Evolutionary conservation across 2,113 vertebrate species (phyloP).

Genomic region (Taurulus bubalis): DNA sequence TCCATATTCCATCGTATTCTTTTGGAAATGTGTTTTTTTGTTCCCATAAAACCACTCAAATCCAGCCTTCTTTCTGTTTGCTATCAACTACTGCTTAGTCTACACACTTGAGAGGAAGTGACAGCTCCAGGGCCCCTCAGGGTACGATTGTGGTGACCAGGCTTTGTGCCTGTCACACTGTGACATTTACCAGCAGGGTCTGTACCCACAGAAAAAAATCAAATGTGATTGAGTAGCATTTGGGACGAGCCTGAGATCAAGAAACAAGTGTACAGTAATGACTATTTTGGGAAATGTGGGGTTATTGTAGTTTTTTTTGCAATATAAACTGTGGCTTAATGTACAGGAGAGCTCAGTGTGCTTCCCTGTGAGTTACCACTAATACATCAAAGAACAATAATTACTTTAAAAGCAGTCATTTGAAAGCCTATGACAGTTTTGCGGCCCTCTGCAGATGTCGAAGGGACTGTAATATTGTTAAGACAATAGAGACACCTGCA

Average conservation of each 20-base stretch:
- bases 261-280: slow-evolving; percentile 46
- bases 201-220: slow-evolving; percentile 68
- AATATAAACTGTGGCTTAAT: background rate
- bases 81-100: slow-evolving; percentile 57
- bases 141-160: slow-evolving; percentile 67
- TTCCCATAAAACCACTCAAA: slow-evolving; percentile 44
- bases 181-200: slow-evolving; percentile 84
- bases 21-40: slow-evolving; percentile 10
- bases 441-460: background rate
- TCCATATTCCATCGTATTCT: background rate
- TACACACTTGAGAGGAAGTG: slow-evolving; percentile 74
- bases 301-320: slow-evolving; percentile 7
- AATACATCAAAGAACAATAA: background rate
- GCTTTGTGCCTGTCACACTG: slow-evolving; percentile 73
- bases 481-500: slow-evolving; percentile 74
- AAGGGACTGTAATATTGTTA: slow-evolving; percentile 35
- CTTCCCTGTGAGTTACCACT: background rate
- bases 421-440: slow-evolving; percentile 23
- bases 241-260: slow-evolving; percentile 37
- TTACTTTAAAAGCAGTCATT: background rate
- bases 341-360: background rate
- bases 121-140: slow-evolving; percentile 71
- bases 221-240: slow-evolving; percentile 79
- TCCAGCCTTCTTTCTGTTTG: slow-evolving; percentile 48
- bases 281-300: slow-evolving; percentile 26